Percentiles rank a stretch among this genome's conserved stretches.
Conservation (phyloP, 2,113 vertebrate species). For the Phaethornis superciliosus region DNA sequence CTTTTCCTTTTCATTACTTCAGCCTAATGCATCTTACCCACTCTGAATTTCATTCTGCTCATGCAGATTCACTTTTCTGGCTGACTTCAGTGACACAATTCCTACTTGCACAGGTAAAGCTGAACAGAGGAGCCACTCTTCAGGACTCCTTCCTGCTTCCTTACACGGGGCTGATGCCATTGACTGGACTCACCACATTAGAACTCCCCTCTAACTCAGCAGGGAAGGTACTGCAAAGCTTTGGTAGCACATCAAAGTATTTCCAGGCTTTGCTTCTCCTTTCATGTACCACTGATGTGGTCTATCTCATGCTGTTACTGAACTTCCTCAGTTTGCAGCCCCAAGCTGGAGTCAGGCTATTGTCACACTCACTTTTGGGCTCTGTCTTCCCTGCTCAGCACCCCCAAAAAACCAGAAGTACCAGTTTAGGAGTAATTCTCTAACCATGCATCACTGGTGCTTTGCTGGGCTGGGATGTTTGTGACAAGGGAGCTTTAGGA, state of each 20-base stretch:
- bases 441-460: not conserved
- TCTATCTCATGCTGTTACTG: not conserved
- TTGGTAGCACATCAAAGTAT: conserved; percentile 29
- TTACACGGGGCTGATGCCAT: not conserved
- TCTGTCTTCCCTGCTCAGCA: not conserved
- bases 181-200: not conserved
- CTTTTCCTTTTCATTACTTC: not conserved
- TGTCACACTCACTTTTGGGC: not conserved
- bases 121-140: not conserved
- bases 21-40: not conserved
- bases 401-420: not conserved
- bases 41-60: not conserved
- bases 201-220: not conserved
- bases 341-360: not conserved
- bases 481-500: not conserved
- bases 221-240: conserved; percentile 10
- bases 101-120: not conserved
- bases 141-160: not conserved
- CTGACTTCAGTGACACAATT: not conserved
- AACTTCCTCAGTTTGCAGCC: not conserved
- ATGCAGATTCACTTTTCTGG: not conserved
- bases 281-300: not conserved
- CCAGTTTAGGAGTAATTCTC: not conserved
- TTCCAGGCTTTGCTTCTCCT: not conserved
- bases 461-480: not conserved